Percentiles rank a stretch among this genome's conserved stretches.
These are phyloP conservation scores for Tangara arthus DNA, from an alignment of 2,797 vertebrate species.

Conservation along the genomic window DNA sequence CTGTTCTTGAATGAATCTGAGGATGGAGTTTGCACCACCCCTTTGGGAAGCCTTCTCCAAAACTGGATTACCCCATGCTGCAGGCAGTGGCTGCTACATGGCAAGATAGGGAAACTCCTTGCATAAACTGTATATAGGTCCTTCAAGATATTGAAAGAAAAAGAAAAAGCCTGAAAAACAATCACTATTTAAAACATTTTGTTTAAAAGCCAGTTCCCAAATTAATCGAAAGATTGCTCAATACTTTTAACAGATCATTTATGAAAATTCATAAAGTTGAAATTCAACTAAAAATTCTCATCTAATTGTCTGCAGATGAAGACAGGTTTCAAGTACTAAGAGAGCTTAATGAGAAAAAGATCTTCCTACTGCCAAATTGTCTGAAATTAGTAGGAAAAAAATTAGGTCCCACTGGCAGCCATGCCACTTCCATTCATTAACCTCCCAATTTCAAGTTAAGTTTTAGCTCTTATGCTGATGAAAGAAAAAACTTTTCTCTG, in stretches of 20 bases:
- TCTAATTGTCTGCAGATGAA: conserved; percentile 9
- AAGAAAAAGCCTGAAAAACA: background rate
- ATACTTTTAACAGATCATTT: background rate
- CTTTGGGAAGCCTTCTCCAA: background rate
- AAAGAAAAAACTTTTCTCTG: background rate
- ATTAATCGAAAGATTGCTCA: background rate
- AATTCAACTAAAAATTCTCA: background rate
- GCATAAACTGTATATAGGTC: background rate
- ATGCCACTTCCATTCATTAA: background rate
- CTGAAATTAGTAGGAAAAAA: background rate
- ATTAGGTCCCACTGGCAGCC: background rate
- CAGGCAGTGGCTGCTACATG: background rate
- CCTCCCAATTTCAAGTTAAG: background rate
- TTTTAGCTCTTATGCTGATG: background rate
- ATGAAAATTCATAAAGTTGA: background rate
- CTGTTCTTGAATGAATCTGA: background rate
- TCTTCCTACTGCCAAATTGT: background rate
- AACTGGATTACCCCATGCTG: background rate
- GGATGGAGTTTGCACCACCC: background rate
- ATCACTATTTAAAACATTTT: background rate
- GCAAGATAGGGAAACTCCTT: background rate
- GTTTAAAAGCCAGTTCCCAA: background rate
- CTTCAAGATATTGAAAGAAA: background rate
- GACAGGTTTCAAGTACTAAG: background rate
- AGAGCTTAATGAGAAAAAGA: background rate